Evolutionary conservation across 1,140 invertebrate species (phyloP).

Genomic region (Cyrtorhinus lividipennis): DNA sequence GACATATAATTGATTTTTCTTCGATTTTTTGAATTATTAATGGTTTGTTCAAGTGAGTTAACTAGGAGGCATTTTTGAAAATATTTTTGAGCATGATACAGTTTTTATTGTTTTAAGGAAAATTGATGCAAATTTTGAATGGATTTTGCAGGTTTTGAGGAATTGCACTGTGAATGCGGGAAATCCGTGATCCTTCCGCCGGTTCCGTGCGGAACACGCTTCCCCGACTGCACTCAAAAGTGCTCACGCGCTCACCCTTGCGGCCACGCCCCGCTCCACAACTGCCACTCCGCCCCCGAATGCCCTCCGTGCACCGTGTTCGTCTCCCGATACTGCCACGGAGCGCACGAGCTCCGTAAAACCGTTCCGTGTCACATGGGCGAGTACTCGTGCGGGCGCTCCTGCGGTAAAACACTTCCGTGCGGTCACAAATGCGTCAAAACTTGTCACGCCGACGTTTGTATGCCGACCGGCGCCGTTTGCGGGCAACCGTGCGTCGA

Average conservation of each 20-base stretch:
- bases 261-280: conserved; percentile 62
- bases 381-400: conserved; percentile 77
- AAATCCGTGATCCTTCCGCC: conserved; percentile 72
- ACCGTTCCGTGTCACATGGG: conserved; percentile 79
- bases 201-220: conserved; percentile 74
- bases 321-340: conserved; percentile 74
- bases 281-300: conserved; percentile 51
- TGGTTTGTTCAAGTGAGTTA: too few species aligned
- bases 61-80: too few species aligned
- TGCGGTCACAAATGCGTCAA: conserved; percentile 68
- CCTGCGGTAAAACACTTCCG: conserved; percentile 59
- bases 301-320: conserved; percentile 92
- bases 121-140: too few species aligned
- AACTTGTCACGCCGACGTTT: conserved; percentile 56
- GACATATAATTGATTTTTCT: too few species aligned
- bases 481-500: conserved; percentile 67
- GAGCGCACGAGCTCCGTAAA: conserved; percentile 73
- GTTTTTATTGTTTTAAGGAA: background rate
- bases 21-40: too few species aligned
- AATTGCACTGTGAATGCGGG: conserved; percentile 84
- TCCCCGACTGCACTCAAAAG: conserved; percentile 58
- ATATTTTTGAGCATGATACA: too few species aligned
- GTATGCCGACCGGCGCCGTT: conserved; percentile 27
- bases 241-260: conserved; percentile 68
- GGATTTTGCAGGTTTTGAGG: conserved; percentile 72